Percentiles rank a stretch among this genome's conserved stretches.
Conservation (phyloP, 2,113 vertebrate genomes). For the Neomonachus schauinslandi region DNA sequence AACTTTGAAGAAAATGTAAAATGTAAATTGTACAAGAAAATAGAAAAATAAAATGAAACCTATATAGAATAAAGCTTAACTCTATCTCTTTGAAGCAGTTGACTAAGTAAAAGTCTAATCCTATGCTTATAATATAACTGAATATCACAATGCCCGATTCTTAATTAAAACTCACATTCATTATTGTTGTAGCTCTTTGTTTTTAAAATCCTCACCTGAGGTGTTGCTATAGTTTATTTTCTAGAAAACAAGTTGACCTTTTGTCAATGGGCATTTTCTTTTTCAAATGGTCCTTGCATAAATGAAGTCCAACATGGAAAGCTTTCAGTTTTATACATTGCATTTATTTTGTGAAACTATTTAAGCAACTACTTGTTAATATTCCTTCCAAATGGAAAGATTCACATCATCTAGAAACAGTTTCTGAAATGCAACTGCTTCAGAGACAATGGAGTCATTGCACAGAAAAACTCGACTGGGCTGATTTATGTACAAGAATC, state of each 20-base stretch:
- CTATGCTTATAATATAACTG: background rate
- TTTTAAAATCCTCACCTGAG: background rate
- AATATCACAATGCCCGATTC: background rate
- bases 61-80: background rate
- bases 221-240: background rate
- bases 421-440: background rate
- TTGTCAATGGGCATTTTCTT: background rate
- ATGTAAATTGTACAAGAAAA: background rate
- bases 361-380: background rate
- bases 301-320: background rate
- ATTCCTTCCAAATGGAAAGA: background rate
- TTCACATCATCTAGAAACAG: background rate
- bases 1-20: background rate
- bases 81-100: background rate
- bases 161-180: background rate
- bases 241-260: background rate
- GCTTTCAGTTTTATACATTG: background rate
- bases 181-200: background rate
- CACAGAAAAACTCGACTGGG: background rate
- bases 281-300: background rate
- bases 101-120: background rate
- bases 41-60: background rate
- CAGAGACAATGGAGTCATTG: background rate
- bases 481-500: background rate
- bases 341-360: background rate